phyloP scores from a whole-genome alignment of 2,797 vertebrate genomes.

The Emys orbicularis region DNA sequence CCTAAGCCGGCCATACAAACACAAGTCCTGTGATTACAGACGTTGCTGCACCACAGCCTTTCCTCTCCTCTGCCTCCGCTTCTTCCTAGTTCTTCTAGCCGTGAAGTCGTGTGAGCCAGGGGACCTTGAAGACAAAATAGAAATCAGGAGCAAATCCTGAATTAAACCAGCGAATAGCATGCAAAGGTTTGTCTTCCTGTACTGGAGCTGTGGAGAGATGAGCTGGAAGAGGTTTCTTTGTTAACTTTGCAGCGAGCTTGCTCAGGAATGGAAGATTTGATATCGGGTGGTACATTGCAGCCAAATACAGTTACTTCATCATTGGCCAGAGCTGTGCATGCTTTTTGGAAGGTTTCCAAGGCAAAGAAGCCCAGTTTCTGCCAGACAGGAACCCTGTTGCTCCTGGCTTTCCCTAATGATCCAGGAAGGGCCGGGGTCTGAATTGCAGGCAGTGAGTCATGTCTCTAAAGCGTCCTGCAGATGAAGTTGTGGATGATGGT shows the following conservation, averaged over 20 bases:
- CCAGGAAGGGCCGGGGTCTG: no score
- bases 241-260: background rate
- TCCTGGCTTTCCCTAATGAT: no score
- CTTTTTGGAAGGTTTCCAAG: background rate
- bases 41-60: background rate
- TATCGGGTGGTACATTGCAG: background rate
- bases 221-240: background rate
- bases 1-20: background rate
- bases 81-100: background rate
- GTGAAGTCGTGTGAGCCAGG: background rate
- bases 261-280: background rate
- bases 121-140: background rate
- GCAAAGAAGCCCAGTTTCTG: no score
- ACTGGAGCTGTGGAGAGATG: background rate
- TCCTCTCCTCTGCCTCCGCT: background rate
- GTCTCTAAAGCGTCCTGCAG: no score
- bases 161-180: background rate
- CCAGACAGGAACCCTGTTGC: no score
- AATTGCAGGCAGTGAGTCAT: no score
- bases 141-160: background rate
- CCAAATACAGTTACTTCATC: background rate
- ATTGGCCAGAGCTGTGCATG: background rate
- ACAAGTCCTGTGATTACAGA: background rate
- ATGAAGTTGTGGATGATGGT: no score
- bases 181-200: background rate